Evolutionary conservation across 2,113 vertebrate genomes (phyloP).

Genomic region (Heliornis fulica): DNA sequence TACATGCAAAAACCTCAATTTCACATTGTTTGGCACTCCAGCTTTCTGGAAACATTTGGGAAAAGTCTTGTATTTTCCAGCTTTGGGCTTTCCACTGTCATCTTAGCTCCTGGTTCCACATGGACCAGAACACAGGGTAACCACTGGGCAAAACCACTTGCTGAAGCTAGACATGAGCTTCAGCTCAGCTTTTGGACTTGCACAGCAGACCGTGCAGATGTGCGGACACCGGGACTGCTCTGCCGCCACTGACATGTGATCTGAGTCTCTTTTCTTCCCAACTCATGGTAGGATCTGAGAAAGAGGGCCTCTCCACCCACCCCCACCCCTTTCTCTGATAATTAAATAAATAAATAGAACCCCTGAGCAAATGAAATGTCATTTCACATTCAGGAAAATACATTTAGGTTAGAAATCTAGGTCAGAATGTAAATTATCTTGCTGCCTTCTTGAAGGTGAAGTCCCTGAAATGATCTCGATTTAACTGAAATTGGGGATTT

Average conservation of each 20-base stretch:
- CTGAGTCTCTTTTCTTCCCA: background rate
- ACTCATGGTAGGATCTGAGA: background rate
- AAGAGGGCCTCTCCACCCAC: background rate
- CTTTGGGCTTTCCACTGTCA: background rate
- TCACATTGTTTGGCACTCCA: background rate
- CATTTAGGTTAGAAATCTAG: slow-evolving; percentile 70
- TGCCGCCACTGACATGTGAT: accelerated
- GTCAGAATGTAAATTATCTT: slow-evolving; percentile 67
- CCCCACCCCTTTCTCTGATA: background rate
- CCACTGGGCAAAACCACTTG: background rate
- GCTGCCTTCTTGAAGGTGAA: slow-evolving; percentile 55
- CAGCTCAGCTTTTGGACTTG: background rate
- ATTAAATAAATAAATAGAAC: slow-evolving; percentile 60
- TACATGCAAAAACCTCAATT: background rate
- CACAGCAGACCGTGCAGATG: accelerated
- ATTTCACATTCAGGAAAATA: slow-evolving; percentile 63
- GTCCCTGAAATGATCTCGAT: slow-evolving; percentile 61
- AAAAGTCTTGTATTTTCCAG: background rate
- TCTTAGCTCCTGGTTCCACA: background rate
- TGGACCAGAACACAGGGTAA: background rate
- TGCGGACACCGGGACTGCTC: background rate
- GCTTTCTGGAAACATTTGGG: background rate
- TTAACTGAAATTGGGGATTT: slow-evolving; percentile 60
- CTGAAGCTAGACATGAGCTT: background rate
- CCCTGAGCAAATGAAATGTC: slow-evolving; percentile 62